Percentiles rank a stretch among this genome's conserved stretches.
Conservation (phyloP, 2,888 invertebrate genomes). For the Osmoderma eremita region DNA sequence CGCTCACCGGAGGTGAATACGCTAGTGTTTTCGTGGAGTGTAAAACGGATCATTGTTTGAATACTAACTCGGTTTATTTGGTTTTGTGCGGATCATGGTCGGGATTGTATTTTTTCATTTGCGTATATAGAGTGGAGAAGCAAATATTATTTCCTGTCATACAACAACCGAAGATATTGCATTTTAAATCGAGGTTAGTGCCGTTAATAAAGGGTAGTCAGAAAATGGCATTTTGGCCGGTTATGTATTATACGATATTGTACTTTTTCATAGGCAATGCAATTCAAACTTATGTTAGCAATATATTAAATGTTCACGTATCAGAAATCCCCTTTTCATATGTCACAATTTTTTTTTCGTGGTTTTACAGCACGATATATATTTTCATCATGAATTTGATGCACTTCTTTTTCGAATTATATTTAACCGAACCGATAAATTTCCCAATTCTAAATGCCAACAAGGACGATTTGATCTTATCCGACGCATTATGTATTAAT, state of each 20-base stretch:
- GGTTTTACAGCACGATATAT: constrained; percentile 77
- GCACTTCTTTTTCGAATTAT: constrained; percentile 75
- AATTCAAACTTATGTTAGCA: constrained; percentile 66
- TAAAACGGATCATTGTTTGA: constrained; percentile 67
- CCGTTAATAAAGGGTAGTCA: constrained; percentile 70
- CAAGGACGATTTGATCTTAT: constrained; percentile 65
- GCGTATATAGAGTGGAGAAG: constrained; percentile 68
- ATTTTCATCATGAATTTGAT: constrained; percentile 76
- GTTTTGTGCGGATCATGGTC: constrained; percentile 76
- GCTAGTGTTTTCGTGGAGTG: constrained; percentile 66
- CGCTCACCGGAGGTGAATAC: constrained; percentile 71
- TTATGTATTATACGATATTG: constrained; percentile 69
- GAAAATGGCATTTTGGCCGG: constrained; percentile 70
- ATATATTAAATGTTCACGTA: constrained; percentile 68
- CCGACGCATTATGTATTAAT: constrained; percentile 70
- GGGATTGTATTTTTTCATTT: constrained; percentile 71
- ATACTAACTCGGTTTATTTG: constrained; percentile 75
- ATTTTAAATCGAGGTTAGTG: constrained; percentile 71
- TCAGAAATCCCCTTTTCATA: constrained; percentile 61
- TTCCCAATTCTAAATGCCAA: constrained; percentile 70
- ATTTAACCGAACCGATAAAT: constrained; percentile 75
- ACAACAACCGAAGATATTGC: constrained; percentile 75
- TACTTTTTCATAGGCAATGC: constrained; percentile 73
- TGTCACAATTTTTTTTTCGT: constrained; percentile 71
- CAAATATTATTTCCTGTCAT: constrained; percentile 76